Evolutionary conservation across 2,888 invertebrate genomes (phyloP), one percentile per base, ranked within the genome.

Genomic region (Bombyx huttoni): DNA sequence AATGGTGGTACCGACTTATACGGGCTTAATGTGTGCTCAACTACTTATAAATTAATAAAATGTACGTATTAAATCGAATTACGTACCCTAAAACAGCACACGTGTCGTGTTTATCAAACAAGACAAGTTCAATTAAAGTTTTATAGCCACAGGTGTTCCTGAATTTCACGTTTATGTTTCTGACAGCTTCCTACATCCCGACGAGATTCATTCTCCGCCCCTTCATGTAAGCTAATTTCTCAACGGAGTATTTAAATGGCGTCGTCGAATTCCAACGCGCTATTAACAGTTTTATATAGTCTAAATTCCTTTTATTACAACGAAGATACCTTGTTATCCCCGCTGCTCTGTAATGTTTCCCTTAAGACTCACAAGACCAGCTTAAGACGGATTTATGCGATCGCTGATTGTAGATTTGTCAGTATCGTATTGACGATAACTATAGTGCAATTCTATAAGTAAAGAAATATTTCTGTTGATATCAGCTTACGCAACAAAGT

Each of bases 311-410:
- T 79, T 79, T 80, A 77, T 78, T 73, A 70, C 59, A 64, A 61
- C 68, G 62, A 64, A 65, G 65, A 65, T 67, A 71, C 72, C 70
- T 65, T 75, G 70, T 75, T 74, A 71, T 73, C 70, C 63, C 62
- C 72, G 56, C 64, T 69, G 63, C 63, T 7, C 60, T 57, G 60
- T 59, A 63, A 65, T 66, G 56, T 62, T 62, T 62, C 64, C 62
- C 67, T 61, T 63, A 61, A 65, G 64, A 68, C 68, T 70, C 70
- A 74, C 70, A 67, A 75, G 72, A 72, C 70, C 68, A 65, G 67
- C 74, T 74, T 78, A 78, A 72, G 78, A 70, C 70, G 71, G 78
- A 73, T 80, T 82, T 78, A 70, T 68, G 67, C 66, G 77, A 77
- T 74, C 80, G 75, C 81, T 79, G 73, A 70, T 69, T 71, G 68